phyloP scores from a whole-genome alignment of 2,113 vertebrate genomes.

The Lynx canadensis region DNA sequence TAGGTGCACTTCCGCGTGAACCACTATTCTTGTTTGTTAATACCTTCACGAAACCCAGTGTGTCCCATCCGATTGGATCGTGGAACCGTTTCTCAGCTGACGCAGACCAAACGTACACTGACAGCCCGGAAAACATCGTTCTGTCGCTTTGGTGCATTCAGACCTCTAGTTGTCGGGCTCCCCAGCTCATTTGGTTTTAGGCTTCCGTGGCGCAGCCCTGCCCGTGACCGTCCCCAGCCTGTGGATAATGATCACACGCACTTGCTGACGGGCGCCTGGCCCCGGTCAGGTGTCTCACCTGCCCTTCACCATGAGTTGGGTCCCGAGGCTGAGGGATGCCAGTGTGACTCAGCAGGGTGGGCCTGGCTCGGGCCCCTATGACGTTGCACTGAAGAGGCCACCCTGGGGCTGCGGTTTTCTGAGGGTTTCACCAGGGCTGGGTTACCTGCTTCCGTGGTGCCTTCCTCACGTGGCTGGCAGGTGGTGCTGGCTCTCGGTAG shows the following conservation, averaged over 20 bases:
- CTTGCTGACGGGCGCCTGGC: not conserved
- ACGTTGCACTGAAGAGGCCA: not conserved
- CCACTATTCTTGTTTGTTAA: not conserved
- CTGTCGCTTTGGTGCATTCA: not conserved
- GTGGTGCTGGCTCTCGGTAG: fast-evolving
- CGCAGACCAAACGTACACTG: fast-evolving
- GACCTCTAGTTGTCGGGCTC: not conserved
- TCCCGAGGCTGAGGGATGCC: not conserved
- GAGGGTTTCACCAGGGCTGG: not conserved
- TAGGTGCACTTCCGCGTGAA: not conserved
- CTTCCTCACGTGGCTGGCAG: fast-evolving
- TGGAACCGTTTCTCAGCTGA: not conserved
- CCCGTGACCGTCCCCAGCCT: not conserved
- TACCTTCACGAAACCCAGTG: no score
- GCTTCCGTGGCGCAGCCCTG: not conserved
- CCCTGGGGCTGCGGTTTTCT: fast-evolving
- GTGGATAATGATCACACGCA: not conserved
- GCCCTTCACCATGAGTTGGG: fast-evolving
- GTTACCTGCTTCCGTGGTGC: fast-evolving
- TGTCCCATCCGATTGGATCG: no score
- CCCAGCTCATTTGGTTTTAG: not conserved
- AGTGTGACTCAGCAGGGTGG: not conserved
- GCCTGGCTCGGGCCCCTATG: not conserved
- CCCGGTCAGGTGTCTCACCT: not conserved
- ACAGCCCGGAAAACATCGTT: no score